Percentiles rank a stretch among this genome's conserved stretches.
Evolutionary conservation across 2,113 vertebrate genomes (phyloP).

Genomic region (Scalopus aquaticus): DNA sequence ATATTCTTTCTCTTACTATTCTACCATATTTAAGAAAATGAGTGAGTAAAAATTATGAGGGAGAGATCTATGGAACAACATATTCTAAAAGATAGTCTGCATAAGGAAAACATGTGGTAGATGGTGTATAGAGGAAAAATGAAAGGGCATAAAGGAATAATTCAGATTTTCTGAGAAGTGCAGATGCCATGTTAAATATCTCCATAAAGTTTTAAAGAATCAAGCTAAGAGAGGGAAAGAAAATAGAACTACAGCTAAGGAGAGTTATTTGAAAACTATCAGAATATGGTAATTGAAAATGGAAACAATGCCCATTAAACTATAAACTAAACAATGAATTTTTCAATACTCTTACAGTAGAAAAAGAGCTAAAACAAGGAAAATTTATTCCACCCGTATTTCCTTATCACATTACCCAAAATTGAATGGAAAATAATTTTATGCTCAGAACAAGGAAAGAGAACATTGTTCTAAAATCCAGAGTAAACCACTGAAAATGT

Average conservation of each 20-base stretch:
- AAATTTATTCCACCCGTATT: neutral
- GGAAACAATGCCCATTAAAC: neutral
- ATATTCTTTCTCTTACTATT: neutral
- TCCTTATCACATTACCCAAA: neutral
- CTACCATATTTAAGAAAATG: neutral
- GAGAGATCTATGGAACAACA: neutral
- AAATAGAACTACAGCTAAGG: neutral
- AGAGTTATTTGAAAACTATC: neutral
- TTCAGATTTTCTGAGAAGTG: neutral
- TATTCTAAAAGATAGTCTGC: neutral
- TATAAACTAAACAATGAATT: neutral
- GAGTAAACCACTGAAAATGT: neutral
- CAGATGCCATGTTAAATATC: neutral
- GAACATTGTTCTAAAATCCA: neutral
- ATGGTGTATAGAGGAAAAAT: neutral
- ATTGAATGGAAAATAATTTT: neutral
- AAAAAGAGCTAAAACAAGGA: neutral
- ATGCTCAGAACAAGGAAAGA: neutral
- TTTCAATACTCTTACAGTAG: neutral
- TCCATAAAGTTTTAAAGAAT: neutral
- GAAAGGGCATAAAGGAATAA: neutral
- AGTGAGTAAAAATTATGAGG: neutral
- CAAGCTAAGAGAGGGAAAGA: neutral
- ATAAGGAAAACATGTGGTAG: neutral
- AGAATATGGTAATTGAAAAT: neutral